phyloP scores from a whole-genome alignment of 2,797 vertebrate species.

The Pseudochromis fuscus region DNA sequence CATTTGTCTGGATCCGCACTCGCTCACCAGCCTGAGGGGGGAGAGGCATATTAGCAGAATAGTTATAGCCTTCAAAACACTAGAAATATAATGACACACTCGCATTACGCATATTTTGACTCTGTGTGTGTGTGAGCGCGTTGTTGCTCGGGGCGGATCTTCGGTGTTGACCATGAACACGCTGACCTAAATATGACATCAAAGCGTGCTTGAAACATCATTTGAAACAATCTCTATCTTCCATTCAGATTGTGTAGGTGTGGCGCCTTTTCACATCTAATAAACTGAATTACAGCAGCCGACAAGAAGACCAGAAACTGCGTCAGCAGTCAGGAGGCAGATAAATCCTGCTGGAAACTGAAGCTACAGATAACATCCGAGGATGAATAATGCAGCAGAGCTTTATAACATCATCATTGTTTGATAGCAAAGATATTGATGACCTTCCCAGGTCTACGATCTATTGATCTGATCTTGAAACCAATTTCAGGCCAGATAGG shows the following conservation, averaged over 20 bases:
- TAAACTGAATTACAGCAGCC: conserved; percentile 33
- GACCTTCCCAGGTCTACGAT: conserved; percentile 56
- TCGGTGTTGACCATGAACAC: conserved; percentile 46
- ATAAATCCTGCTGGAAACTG: conserved; percentile 52
- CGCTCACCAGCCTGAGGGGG: conserved; percentile 27
- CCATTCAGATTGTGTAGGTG: conserved; percentile 10
- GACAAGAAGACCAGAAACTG: conserved; percentile 33
- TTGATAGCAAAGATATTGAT: conserved; percentile 66
- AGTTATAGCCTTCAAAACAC: conserved; percentile 55
- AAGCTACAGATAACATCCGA: conserved; percentile 43
- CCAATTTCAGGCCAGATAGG: conserved; percentile 69
- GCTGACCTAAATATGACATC: conserved; percentile 63
- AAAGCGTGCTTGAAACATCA: conserved; percentile 45
- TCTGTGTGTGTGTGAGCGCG: conserved; percentile 7
- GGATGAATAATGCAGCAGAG: conserved; percentile 51
- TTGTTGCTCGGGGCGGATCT: conserved; percentile 29
- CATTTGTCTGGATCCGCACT: conserved; percentile 39
- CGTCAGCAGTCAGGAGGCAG: conserved; percentile 52
- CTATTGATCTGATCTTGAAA: conserved; percentile 74
- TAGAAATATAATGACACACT: conserved; percentile 52
- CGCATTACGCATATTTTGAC: conserved; percentile 22
- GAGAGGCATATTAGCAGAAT: conserved; percentile 36
- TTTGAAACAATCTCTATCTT: conserved; percentile 17
- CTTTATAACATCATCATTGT: conserved; percentile 57
- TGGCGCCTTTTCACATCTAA: neutral